Conservation (phyloP, 2,113 vertebrate species). For the Naja naja region DNA sequence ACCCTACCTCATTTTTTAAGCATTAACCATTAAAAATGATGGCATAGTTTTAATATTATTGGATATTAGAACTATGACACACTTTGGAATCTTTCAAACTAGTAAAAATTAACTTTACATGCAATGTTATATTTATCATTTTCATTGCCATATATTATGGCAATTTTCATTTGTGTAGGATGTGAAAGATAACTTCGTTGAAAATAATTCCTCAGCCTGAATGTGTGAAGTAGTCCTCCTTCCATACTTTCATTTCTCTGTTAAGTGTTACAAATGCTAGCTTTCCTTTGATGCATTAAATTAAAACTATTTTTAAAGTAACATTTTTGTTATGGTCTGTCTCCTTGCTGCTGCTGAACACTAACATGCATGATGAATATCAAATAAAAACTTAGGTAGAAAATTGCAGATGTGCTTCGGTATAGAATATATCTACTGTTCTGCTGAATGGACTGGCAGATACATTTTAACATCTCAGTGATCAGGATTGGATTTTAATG, state of each 20-base stretch:
- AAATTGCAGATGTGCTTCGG: neutral
- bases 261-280: conserved; percentile 44
- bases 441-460: accelerated
- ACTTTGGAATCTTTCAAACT: neutral
- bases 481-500: neutral
- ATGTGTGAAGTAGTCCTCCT: conserved; percentile 32
- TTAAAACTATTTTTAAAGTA: conserved; percentile 34
- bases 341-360: neutral
- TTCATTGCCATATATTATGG: neutral
- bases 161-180: neutral
- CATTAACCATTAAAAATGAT: neutral
- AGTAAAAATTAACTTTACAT: neutral
- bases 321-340: conserved; percentile 40
- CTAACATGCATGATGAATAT: accelerated
- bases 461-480: conserved; percentile 15
- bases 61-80: neutral
- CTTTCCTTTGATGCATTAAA: conserved; percentile 35
- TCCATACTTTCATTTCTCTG: conserved; percentile 37
- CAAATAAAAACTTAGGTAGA: conserved; percentile 14
- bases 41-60: neutral
- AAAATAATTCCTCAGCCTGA: conserved; percentile 4
- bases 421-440: conserved; percentile 4
- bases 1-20: neutral
- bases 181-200: conserved; percentile 10
- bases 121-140: neutral